Conservation (phyloP, 2,797 vertebrate species). For the Schizothorax lantsangensis region DNA sequence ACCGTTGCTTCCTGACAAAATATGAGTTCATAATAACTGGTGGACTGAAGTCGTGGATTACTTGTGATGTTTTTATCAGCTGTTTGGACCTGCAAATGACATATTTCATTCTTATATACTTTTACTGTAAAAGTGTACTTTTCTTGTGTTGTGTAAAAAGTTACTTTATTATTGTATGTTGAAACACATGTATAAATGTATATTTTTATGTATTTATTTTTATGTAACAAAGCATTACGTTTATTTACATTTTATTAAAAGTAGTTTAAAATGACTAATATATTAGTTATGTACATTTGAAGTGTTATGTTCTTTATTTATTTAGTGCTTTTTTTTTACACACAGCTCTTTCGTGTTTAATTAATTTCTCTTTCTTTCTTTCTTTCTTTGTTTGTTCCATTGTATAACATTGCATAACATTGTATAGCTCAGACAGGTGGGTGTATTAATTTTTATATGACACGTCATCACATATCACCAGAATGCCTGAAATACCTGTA, state of each 20-base stretch:
- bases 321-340: not conserved
- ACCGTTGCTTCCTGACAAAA: not conserved
- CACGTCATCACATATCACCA: not conserved
- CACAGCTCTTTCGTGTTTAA: no score
- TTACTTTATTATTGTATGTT: no score
- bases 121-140: no score
- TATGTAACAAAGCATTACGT: no score
- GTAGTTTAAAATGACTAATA: not conserved
- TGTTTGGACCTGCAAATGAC: no score
- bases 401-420: not conserved
- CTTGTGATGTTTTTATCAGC: not conserved
- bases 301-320: not conserved
- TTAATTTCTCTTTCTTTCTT: no score
- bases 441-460: not conserved
- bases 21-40: no score
- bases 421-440: not conserved
- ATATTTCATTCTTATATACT: no score
- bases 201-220: no score
- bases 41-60: not conserved
- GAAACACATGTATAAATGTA: no score
- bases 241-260: not conserved
- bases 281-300: not conserved
- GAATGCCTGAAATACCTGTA: not conserved
- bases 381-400: no score
- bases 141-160: no score